Evolutionary conservation across 2,888 invertebrate genomes (phyloP).

Genomic region (Pyralis farinalis): DNA sequence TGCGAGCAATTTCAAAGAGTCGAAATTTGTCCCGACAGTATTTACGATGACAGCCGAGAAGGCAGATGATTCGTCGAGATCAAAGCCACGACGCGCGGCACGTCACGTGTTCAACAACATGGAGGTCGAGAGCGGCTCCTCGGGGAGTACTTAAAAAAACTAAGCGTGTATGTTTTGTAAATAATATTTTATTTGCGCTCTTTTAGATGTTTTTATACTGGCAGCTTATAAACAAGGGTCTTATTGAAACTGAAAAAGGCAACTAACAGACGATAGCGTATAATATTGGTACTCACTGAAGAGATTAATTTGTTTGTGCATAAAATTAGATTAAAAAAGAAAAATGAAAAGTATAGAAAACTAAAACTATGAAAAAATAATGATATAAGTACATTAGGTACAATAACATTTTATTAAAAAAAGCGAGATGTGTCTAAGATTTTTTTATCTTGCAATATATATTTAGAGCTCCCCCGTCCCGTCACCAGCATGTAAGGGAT

Average conservation of each 20-base stretch:
- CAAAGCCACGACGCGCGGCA: constrained; percentile 32
- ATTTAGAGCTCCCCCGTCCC: no score
- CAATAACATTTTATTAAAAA: no score
- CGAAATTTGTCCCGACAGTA: constrained; percentile 74
- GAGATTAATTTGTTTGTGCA: no score
- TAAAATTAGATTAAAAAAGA: no score
- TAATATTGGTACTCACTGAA: no score
- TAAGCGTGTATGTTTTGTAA: constrained; percentile 64
- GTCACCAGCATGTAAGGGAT: no score
- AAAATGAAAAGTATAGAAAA: no score
- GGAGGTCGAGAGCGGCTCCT: constrained; percentile 62
- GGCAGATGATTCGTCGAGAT: constrained; percentile 43
- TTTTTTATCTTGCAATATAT: no score
- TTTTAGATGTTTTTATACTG: constrained; percentile 19
- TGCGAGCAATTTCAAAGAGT: constrained; percentile 64
- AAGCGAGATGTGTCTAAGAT: no score
- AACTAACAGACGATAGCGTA: no score
- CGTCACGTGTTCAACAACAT: constrained; percentile 49
- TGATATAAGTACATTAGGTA: no score
- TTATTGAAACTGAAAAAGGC: neutral
- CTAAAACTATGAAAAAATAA: no score
- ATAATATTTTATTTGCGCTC: constrained; percentile 61
- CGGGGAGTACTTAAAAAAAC: constrained; percentile 60
- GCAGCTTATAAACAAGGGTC: neutral
- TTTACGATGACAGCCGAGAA: constrained; percentile 55